Evolutionary conservation across 2,888 invertebrate species (phyloP), one percentile per base, ranked within the genome.

Genomic region (Cryptus armator): DNA sequence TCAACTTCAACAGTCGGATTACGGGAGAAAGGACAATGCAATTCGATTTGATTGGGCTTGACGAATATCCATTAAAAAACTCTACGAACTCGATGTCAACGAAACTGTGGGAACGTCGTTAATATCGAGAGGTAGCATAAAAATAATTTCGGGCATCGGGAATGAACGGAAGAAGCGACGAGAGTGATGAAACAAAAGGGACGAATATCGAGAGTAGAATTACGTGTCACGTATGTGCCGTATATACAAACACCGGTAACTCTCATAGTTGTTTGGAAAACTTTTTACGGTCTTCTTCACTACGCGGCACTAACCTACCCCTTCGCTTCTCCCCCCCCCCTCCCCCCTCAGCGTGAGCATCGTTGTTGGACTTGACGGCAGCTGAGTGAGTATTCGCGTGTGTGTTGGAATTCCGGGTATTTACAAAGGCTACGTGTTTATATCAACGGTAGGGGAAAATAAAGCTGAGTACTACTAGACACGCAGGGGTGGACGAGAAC

Each of bases 161-260:
- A 44, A 76, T 24, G 24, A 43, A 43, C 19, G 9, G n/a, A 24
- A 76, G 37, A 53, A 37, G 24, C 16, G 29, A 29, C 44, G 16
- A 62, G 14, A 67, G 56, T 32, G 76, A 67, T 67, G 53, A 56
- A 77, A 56, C 12, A 24, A n/a, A 44, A 9, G 53, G 53, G 53
- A 44, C 51, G 44, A 77, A 77, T 77, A 67, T 77, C 53, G 67
- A 67, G 66, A 77, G 51, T 67, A 77, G 53, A 53, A 67, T 77
- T 29, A 67, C 53, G 66, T 77, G 53, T 77, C 53, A 56, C 67
- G 67, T 53, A 75, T 14, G 53, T n/a, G n/a, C 29, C 32, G 51
- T 66, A 53, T 64, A 76, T 46, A 56, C 12, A 14, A 67, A 24
- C 37, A n/a, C 48, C 48, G 48, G 5, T 37, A 9, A 37, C 37